Evolutionary conservation across 2,888 invertebrate species (phyloP), one percentile per base, ranked within the genome.

Genomic region (Hyalella azteca): DNA sequence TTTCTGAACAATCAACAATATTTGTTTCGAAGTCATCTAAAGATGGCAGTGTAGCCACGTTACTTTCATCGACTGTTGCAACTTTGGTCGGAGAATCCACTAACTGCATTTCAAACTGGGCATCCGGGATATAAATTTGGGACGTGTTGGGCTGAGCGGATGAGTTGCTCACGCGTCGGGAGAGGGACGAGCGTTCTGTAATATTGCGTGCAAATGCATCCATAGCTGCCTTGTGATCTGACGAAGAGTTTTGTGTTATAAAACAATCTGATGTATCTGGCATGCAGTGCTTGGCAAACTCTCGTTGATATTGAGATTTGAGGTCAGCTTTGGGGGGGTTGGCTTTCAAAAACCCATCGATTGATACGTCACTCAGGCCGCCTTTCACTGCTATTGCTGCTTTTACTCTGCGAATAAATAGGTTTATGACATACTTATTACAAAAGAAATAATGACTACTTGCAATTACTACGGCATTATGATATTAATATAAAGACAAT

Each of bases 261-360:
- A 22, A 73, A 26, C 26, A 9, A 11, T 3, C 41, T 40, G 26
- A 39, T 32, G 15, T 26, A 4, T 26, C 29, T 22, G 77, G 41
- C 15, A 29, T 81, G 59, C 78, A 81, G 87, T 94, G 90, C 90
- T 94, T 95, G 87, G 96, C 95, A 89, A 96, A 97, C 87, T 96
- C 95, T 87, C 96, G 93, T 88, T 98, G 97, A 86, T 97, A 96
- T 87, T 95, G 91, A 88, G 95, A 95, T 86, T 93, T 92, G 95
- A 96, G 96, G 87, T 97, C 96, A 85, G 95, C 95, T 89, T 98
- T 98, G 29, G 96, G 95, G 87, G 95, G 80, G 89, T 93, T 93
- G 85, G 98, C 90, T 88, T 99, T 99, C 80, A 99, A 88, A 87
- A 97, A 96, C 0, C 99, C 99, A 88, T 99, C 99, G 96, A 96